A percentile compares a stretch with the other conserved stretches of the same genome.
phyloP scores from a whole-genome alignment of 1,140 invertebrate species.

The Dendrolimus punctatus region DNA sequence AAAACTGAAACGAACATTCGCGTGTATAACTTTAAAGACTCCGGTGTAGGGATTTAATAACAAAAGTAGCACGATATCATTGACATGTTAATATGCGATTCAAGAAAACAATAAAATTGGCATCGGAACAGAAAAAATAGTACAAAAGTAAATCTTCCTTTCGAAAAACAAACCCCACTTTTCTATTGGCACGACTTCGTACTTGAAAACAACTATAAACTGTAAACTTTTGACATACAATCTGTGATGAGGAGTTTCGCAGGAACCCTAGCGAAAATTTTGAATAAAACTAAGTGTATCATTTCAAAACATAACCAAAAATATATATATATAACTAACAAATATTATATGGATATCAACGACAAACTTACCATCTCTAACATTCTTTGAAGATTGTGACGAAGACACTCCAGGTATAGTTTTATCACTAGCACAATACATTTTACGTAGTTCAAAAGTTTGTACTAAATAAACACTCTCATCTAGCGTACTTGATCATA shows the following conservation, averaged over 20 bases:
- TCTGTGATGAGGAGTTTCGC: not conserved
- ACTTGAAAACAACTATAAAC: slow-evolving; percentile 8
- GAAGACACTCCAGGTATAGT: slow-evolving; percentile 68
- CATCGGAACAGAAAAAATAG: too few species aligned
- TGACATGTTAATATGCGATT: slow-evolving; percentile 1
- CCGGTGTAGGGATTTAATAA: slow-evolving; percentile 5
- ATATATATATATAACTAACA: slow-evolving; percentile 19
- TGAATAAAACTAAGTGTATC: not conserved
- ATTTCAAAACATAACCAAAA: slow-evolving; percentile 19
- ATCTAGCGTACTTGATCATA: slow-evolving; percentile 46
- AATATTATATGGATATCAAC: slow-evolving; percentile 40
- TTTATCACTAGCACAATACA: slow-evolving; percentile 72
- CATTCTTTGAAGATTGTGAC: slow-evolving; percentile 69
- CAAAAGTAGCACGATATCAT: slow-evolving; percentile 7
- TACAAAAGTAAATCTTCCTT: too few species aligned
- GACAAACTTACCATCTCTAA: slow-evolving; percentile 72
- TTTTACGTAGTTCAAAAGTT: slow-evolving; percentile 41
- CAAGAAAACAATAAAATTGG: too few species aligned
- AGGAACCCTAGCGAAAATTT: not conserved
- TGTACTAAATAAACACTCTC: slow-evolving; percentile 37
- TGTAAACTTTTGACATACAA: slow-evolving; percentile 7
- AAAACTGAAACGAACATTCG: slow-evolving; percentile 14
- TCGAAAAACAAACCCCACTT: too few species aligned
- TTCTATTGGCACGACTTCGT: too few species aligned
- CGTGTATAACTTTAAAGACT: slow-evolving; percentile 15